Conservation (phyloP, 1,140 invertebrate species). For the Cotesia glomerata region DNA sequence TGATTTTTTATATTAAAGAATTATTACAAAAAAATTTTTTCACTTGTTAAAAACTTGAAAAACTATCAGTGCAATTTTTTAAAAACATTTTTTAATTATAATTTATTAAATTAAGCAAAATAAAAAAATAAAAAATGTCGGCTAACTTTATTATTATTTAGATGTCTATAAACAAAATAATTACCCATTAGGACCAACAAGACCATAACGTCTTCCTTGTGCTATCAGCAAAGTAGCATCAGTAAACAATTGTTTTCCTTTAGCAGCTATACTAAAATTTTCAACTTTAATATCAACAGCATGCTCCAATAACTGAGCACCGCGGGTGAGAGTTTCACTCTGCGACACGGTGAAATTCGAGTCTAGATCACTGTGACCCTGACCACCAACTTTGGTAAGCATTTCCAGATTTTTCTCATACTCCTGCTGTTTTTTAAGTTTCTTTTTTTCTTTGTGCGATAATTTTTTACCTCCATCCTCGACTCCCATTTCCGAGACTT, state of each 20-base stretch:
- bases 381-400: conserved; percentile 85
- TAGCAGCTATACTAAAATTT: conserved; percentile 97
- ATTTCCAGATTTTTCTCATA: conserved; percentile 91
- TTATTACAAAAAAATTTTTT: no score
- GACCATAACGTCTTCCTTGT: conserved; percentile 91
- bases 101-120: no score
- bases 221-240: conserved; percentile 96
- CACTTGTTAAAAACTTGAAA: no score
- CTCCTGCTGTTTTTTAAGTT: conserved; percentile 90
- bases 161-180: no score
- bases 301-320: conserved; percentile 86
- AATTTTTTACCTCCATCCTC: conserved; percentile 68
- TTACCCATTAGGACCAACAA: conserved; percentile 97
- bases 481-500: conserved; percentile 48
- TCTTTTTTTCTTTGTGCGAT: conserved; percentile 94
- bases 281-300: conserved; percentile 98
- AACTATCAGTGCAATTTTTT: no score
- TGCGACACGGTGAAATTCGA: conserved; percentile 97
- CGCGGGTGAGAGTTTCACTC: conserved; percentile 49
- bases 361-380: conserved; percentile 86
- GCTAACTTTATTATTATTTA: no score
- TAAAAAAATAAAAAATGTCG: no score
- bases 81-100: no score
- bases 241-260: conserved; percentile 96
- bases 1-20: no score